These are phyloP conservation scores for Lepidocolaptes lacrymiger DNA, from an alignment of 2,797 vertebrate species.

Conservation along the genomic window DNA sequence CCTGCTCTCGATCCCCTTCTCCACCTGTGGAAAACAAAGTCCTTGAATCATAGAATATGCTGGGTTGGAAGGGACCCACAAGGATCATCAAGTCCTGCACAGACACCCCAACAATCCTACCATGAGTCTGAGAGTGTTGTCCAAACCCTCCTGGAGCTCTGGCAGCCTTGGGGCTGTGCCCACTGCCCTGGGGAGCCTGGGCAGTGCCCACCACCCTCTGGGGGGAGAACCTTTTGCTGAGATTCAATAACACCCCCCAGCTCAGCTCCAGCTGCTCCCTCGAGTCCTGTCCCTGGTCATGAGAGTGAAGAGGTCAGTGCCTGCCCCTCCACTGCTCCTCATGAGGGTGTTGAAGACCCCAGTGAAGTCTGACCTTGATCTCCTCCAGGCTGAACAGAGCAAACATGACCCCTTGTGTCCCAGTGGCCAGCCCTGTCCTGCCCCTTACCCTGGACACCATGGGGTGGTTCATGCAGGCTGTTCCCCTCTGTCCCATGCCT, in stretches of 20 bases:
- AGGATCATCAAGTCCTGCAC: neutral
- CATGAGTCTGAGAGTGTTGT: neutral
- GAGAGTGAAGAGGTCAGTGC: neutral
- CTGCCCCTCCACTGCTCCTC: neutral
- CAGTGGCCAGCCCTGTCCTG: rapidly evolving
- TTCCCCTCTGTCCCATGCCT: neutral
- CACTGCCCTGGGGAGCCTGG: neutral
- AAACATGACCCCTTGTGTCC: neutral
- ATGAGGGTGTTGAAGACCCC: neutral
- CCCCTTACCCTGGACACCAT: neutral
- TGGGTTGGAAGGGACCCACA: neutral
- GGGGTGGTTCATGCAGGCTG: neutral
- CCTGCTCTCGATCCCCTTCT: conserved; percentile 53
- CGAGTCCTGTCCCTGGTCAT: neutral
- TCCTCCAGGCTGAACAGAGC: neutral
- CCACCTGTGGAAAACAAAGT: conserved; percentile 25
- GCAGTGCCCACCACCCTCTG: neutral
- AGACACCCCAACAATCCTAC: neutral
- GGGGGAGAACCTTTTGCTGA: neutral
- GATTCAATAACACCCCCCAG: neutral
- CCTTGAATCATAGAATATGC: neutral
- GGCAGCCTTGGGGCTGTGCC: neutral
- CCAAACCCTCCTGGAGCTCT: neutral
- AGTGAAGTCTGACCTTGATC: neutral
- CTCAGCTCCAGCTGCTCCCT: neutral